Evolutionary conservation across 1,140 invertebrate genomes (phyloP).

Genomic region (Antheraea mylitta): DNA sequence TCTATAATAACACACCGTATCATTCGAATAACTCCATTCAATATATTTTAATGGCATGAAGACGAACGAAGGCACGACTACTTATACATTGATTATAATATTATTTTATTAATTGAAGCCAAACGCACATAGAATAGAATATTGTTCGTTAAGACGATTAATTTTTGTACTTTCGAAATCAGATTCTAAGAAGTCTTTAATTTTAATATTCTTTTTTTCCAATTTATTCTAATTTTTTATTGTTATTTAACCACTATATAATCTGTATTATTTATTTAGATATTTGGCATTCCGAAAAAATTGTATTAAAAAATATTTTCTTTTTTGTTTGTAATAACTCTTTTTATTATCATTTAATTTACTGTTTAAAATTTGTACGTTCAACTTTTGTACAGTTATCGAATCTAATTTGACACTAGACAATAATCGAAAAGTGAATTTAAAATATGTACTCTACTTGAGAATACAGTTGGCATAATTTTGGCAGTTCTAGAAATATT

Average conservation of each 20-base stretch:
- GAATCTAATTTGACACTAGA: constrained; percentile 79
- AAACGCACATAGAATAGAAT: constrained; percentile 70
- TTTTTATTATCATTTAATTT: constrained; percentile 43
- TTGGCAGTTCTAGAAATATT: constrained; percentile 78
- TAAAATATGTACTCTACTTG: constrained; percentile 61
- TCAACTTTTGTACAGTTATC: constrained; percentile 74
- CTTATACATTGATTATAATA: constrained; percentile 64
- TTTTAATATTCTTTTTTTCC: constrained; percentile 39
- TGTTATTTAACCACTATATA: constrained; percentile 72
- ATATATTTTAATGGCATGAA: constrained; percentile 52
- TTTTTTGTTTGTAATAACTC: constrained; percentile 40
- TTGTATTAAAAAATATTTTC: constrained; percentile 75
- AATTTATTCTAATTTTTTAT: constrained; percentile 52
- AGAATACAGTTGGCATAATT: constrained; percentile 75
- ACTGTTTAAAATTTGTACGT: constrained; percentile 77
- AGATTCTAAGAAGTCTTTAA: constrained; percentile 75
- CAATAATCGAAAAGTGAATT: constrained; percentile 66
- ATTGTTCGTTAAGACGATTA: constrained; percentile 66
- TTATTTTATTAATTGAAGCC: constrained; percentile 53
- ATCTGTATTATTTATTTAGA: constrained; percentile 53
- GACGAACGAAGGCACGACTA: constrained; percentile 76
- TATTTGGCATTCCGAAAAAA: constrained; percentile 75
- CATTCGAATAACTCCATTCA: constrained; percentile 31
- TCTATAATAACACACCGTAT: constrained; percentile 18
- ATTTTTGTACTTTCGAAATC: constrained; percentile 75